These are phyloP conservation scores for Notodonta dromedarius DNA, from an alignment of 2,888 invertebrate species.

Conservation along the genomic window DNA sequence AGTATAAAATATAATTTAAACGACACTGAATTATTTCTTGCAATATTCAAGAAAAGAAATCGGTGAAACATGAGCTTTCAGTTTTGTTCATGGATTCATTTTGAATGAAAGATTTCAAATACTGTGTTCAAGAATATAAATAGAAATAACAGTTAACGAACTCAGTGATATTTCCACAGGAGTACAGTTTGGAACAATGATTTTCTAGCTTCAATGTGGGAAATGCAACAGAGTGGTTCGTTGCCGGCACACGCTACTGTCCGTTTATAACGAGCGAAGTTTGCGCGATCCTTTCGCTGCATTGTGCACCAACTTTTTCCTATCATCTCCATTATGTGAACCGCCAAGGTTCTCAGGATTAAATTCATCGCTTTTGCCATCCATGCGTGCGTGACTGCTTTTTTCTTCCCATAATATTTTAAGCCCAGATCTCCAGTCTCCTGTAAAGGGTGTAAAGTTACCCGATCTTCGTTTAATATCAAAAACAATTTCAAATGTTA, in stretches of 20 bases:
- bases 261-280: slow-evolving; percentile 32
- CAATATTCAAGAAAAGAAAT: neutral
- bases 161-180: neutral
- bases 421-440: slow-evolving; percentile 28
- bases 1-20: neutral
- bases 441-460: slow-evolving; percentile 23
- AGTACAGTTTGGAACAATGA: slow-evolving; percentile 27
- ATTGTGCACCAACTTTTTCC: slow-evolving; percentile 35
- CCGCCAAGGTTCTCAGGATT: slow-evolving; percentile 32
- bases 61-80: no score
- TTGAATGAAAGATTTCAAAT: no score
- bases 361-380: slow-evolving; percentile 21
- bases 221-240: slow-evolving; percentile 35
- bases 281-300: slow-evolving; percentile 26
- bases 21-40: neutral
- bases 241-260: slow-evolving; percentile 26
- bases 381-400: slow-evolving; percentile 16
- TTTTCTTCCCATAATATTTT: slow-evolving; percentile 23
- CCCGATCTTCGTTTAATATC: slow-evolving; percentile 18
- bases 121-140: no score
- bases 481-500: neutral
- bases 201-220: slow-evolving; percentile 23
- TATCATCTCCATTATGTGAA: slow-evolving; percentile 27
- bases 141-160: neutral
- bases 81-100: no score